Evolutionary conservation across 2,888 invertebrate species (phyloP), one percentile per base, ranked within the genome.

Genomic region (Drosophila diplacantha): DNA sequence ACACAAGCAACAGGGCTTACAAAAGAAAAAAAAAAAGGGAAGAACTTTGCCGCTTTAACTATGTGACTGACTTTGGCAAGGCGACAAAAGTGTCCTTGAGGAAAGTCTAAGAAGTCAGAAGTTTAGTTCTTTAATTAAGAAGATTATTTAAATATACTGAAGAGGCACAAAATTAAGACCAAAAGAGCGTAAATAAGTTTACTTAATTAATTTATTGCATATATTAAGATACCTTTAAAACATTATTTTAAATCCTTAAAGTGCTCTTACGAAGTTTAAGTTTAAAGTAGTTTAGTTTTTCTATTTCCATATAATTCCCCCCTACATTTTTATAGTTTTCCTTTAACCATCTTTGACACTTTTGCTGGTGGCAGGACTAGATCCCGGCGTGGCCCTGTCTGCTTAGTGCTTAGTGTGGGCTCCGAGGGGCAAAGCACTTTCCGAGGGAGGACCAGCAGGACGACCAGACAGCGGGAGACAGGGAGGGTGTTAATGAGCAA

Each of bases 401-500:
- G 43, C 31, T 35, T 43, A n/a, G n/a, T 29, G 34, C n/a, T n/a
- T 32, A 9, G 43, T 16, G 18, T n/a, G 47, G 37, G 38, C 16
- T 37, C 44, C 20, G 50, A 46, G 47, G 31, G 32, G 35, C 38
- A n/a, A 20, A 56, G 46, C 24, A 56, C 16, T 50, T 32, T 35
- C 39, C 16, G 51, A 34, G 18, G 51, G 41, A 26, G 34, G 18
- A 37, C 26, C 11, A 46, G 9, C 18, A n/a, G 37, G 24, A 18
- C n/a, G 39, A 52, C 52, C 22, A 31, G 52, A 24, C 38, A 52
- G 52, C 31, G 4, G 37, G 29, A 43, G 38, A 32, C 29, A 8
- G 22, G 53, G 50, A 49, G 62, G 73, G 75, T 76, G 81, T 77
- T 82, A 80, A 80, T 82, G 77, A 77, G 82, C 77, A 79, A 65